These are phyloP conservation scores for Myotis yumanensis DNA, from an alignment of 2,113 vertebrate species.

Conservation along the genomic window DNA sequence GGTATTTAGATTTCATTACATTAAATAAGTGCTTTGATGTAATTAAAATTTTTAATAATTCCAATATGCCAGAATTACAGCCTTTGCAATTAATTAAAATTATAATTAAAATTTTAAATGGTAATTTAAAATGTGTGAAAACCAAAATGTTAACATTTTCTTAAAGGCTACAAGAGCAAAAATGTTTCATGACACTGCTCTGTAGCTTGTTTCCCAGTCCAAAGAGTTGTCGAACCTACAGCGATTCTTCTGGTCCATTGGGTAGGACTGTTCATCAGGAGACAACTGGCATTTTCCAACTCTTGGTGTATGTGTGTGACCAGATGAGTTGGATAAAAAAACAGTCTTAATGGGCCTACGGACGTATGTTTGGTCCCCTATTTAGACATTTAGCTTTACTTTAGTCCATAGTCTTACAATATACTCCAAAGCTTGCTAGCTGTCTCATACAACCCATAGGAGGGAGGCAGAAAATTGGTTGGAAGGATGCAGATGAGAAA, in stretches of 20 bases:
- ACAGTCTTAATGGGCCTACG: not conserved
- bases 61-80: not conserved
- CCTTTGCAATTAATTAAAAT: slow-evolving; percentile 21
- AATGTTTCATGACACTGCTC: not conserved
- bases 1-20: not conserved
- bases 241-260: not conserved
- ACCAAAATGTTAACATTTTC: not conserved
- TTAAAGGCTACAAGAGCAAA: not conserved
- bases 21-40: slow-evolving; percentile 27
- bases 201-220: not conserved
- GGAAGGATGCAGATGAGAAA: not conserved
- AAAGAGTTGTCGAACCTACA: not conserved
- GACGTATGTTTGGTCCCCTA: not conserved
- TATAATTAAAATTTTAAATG: slow-evolving; percentile 24
- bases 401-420: not conserved
- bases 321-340: not conserved
- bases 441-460: not conserved
- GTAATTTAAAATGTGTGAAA: slow-evolving; percentile 19
- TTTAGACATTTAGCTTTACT: not conserved
- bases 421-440: not conserved
- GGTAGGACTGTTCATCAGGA: not conserved
- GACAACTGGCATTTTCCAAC: not conserved
- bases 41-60: slow-evolving; percentile 16
- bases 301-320: not conserved
- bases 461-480: not conserved